These are phyloP conservation scores for Uria aalge DNA, from an alignment of 2,113 vertebrate species.

Conservation along the genomic window DNA sequence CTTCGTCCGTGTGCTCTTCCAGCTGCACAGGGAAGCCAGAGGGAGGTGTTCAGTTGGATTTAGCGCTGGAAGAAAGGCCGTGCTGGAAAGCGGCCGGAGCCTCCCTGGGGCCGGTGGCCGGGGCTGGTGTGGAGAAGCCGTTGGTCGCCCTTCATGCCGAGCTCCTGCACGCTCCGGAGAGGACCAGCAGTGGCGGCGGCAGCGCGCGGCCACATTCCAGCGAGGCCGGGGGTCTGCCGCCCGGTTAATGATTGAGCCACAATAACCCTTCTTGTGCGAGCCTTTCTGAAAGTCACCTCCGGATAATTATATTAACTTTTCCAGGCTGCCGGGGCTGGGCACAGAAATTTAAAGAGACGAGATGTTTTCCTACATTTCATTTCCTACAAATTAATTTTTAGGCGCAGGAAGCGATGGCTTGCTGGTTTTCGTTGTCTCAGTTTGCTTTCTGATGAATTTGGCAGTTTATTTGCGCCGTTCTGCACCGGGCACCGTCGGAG, in stretches of 20 bases:
- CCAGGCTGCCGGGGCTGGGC: background rate
- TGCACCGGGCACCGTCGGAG: rapidly evolving
- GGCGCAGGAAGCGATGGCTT: background rate
- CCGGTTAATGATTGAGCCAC: conserved; percentile 70
- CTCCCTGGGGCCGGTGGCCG: background rate
- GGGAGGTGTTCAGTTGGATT: background rate
- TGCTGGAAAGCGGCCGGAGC: background rate
- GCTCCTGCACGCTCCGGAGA: background rate
- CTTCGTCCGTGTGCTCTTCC: rapidly evolving
- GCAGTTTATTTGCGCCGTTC: rapidly evolving
- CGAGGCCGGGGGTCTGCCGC: conserved; percentile 11
- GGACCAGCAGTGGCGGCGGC: background rate
- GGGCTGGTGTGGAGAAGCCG: background rate
- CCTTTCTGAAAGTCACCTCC: conserved; percentile 13
- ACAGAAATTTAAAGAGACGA: background rate
- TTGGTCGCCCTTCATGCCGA: background rate
- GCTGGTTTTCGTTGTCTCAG: too few species aligned
- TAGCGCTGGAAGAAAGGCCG: background rate
- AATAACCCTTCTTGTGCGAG: background rate
- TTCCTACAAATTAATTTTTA: too few species aligned
- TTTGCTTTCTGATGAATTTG: background rate
- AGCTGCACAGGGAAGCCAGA: rapidly evolving
- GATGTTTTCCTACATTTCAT: background rate
- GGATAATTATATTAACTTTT: background rate
- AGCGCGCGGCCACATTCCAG: conserved; percentile 9